These are phyloP conservation scores for Cantharis rustica DNA, from an alignment of 2,888 invertebrate species.

Conservation along the genomic window DNA sequence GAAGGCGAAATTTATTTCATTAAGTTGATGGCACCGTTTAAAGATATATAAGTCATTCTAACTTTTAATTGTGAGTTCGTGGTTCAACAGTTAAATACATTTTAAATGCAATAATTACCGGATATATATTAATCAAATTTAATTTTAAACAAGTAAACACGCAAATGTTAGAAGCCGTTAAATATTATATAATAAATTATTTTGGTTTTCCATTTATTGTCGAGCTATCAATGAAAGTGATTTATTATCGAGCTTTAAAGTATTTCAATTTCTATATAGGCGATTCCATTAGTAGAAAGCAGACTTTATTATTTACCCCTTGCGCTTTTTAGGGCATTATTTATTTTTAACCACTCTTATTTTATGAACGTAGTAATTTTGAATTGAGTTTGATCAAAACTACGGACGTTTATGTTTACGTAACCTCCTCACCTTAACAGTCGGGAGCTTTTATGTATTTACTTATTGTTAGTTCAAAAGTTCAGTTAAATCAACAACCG, in stretches of 20 bases:
- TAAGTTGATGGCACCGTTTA: neutral
- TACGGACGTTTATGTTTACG: neutral
- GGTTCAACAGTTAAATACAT: neutral
- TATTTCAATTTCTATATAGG: neutral
- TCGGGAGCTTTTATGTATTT: neutral
- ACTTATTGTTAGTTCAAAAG: neutral
- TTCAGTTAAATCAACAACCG: neutral
- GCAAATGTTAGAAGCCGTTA: neutral
- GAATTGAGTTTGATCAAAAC: neutral
- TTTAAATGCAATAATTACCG: conserved; percentile 1
- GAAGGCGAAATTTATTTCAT: neutral
- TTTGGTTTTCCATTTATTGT: neutral
- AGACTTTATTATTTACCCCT: neutral
- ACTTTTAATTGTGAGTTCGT: neutral
- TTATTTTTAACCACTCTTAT: neutral
- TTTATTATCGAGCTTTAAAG: neutral
- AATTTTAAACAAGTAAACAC: neutral
- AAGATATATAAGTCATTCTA: neutral
- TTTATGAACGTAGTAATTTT: neutral
- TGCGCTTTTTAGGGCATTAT: neutral
- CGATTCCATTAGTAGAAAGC: neutral
- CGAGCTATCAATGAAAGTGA: neutral
- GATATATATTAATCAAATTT: neutral
- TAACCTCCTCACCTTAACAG: neutral
- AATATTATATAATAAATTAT: neutral